phyloP scores from a whole-genome alignment of 2,888 invertebrate genomes.

The Elmis aenea region DNA sequence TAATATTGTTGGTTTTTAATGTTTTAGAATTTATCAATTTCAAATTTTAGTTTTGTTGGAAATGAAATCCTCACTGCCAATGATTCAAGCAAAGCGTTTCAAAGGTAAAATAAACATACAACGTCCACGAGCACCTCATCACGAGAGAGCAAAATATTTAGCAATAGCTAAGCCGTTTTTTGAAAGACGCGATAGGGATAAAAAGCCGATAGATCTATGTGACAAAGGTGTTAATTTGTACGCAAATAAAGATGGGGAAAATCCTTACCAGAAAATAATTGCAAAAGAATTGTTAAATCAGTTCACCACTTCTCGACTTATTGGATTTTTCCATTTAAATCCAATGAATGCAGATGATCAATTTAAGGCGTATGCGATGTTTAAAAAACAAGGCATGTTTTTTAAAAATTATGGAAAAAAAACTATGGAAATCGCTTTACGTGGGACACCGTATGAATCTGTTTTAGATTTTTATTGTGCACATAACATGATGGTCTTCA shows the following conservation, averaged over 20 bases:
- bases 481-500: slow-evolving; percentile 64
- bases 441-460: slow-evolving; percentile 63
- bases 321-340: slow-evolving; percentile 69
- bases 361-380: slow-evolving; percentile 57
- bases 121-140: slow-evolving; percentile 66
- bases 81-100: slow-evolving; percentile 52
- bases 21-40: no score
- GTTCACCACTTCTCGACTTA: slow-evolving; percentile 66
- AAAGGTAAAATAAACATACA: slow-evolving; percentile 75
- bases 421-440: slow-evolving; percentile 62
- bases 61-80: no score
- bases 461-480: slow-evolving; percentile 61
- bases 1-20: no score
- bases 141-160: slow-evolving; percentile 60
- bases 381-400: slow-evolving; percentile 65
- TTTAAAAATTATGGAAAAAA: slow-evolving; percentile 61
- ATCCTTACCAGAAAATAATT: slow-evolving; percentile 68
- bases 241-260: slow-evolving; percentile 47
- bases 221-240: slow-evolving; percentile 33
- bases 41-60: no score
- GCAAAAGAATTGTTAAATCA: slow-evolving; percentile 66
- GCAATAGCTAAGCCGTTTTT: slow-evolving; percentile 63
- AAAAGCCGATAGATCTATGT: slow-evolving; percentile 54
- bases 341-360: slow-evolving; percentile 62
- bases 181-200: slow-evolving; percentile 45